Evolutionary conservation across 2,797 vertebrate species (phyloP), one percentile per base, ranked within the genome.

Genomic region (Merluccius polli): DNA sequence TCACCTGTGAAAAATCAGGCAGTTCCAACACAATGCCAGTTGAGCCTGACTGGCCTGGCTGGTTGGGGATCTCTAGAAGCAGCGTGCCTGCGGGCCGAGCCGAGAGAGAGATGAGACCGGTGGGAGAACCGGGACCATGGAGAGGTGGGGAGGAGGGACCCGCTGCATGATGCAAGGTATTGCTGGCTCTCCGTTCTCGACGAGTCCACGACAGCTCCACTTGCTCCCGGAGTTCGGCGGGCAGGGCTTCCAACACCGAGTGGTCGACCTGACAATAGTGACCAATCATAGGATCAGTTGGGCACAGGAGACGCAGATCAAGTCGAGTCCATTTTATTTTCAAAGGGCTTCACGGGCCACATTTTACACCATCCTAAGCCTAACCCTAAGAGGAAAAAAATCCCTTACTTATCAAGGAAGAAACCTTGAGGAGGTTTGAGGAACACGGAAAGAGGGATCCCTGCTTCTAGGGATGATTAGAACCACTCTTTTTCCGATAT

Each of bases 1-100:
- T 29, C 83, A 98, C 98, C 95, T 99, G 96, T 79, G 97, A 99
- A 89, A 97, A 95, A 78, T 95, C 95, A 24, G 98, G 97, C 21
- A 99, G 94, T 73, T 97, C 96, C n/a, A 99, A 90, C 69, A 95
- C 93, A 84, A 98, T 95, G 84, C 95, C 96, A 0, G 82, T 69
- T 13, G 91, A 92, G 81, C 88, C 90, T 9, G 85, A 86, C 84
- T 93, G 87, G 80, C 94, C 95, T 31, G 94, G 94, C 82, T 95
- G 92, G 80, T 95, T 94, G 83, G 96, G 96, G 83, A 98, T 94
- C 89, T 99, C 95, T 59, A 98, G 87, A 35, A 98, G 86, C 83
- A 98, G 89, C 0, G 94, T 94, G 85, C 95, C 94, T 38, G 91
- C 83, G 65, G 94, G 89, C 0, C 93, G 94, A 32, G 89, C 77